A percentile compares a stretch with the other conserved stretches of the same genome.
Evolutionary conservation across 1,140 invertebrate species (phyloP).

Genomic region (Ladona fulva): DNA sequence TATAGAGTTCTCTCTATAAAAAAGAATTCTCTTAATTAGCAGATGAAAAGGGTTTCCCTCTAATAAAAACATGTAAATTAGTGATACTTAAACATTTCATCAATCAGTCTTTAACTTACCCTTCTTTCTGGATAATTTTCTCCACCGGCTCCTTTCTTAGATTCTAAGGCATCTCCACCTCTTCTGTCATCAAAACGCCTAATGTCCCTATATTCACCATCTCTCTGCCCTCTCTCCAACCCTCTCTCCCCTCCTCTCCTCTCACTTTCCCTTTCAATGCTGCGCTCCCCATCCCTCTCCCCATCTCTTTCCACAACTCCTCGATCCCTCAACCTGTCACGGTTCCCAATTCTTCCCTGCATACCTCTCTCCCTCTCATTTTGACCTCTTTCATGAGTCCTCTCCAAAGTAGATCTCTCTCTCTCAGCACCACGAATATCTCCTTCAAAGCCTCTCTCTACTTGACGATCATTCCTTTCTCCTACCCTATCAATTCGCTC

Average conservation of each 20-base stretch:
- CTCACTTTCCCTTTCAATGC: conserved; percentile 26
- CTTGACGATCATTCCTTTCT: not conserved
- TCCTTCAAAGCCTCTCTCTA: not conserved
- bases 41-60: too few relatives aligned
- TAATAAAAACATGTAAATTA: too few relatives aligned
- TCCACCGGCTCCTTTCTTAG: conserved; percentile 15
- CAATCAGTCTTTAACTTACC: not conserved
- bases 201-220: conserved; percentile 20
- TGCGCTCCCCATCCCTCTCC: conserved; percentile 25
- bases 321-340: not conserved
- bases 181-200: conserved; percentile 20
- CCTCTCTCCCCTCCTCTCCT: conserved; percentile 23
- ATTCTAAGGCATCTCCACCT: conserved; percentile 14
- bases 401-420: not conserved
- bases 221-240: conserved; percentile 21
- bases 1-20: too few relatives aligned
- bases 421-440: not conserved
- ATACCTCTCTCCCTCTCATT: too few relatives aligned
- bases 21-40: too few relatives aligned
- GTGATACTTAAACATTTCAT: not conserved
- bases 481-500: not conserved
- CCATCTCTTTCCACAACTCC: conserved; percentile 9
- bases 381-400: not conserved
- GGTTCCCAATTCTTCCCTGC: not conserved
- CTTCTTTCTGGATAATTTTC: conserved; percentile 19